phyloP scores from a whole-genome alignment of 2,888 invertebrate species.

The Drosophila hamatofila region DNA sequence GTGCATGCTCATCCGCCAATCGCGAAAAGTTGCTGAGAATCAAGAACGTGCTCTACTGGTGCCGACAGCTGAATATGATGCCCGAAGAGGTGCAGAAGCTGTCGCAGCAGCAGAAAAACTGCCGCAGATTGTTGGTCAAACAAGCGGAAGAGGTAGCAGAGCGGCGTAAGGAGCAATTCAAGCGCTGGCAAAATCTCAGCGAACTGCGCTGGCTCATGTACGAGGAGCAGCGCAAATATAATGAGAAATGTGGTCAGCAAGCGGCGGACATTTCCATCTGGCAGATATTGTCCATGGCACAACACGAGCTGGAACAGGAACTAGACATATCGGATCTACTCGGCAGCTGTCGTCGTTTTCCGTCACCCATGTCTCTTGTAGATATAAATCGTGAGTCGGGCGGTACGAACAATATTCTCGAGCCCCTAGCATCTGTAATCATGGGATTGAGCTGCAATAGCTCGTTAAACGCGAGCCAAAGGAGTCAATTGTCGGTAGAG shows the following conservation, averaged over 20 bases:
- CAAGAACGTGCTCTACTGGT: slow-evolving; percentile 60
- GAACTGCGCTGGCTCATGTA: slow-evolving; percentile 60
- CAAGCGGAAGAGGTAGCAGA: slow-evolving; percentile 6
- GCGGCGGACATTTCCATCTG: slow-evolving; percentile 57
- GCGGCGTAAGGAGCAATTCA: slow-evolving; percentile 26
- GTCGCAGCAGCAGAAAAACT: slow-evolving; percentile 44
- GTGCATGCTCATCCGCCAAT: not conserved
- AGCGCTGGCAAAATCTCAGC: slow-evolving; percentile 55
- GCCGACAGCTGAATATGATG: slow-evolving; percentile 56
- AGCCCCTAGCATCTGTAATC: slow-evolving; percentile 30
- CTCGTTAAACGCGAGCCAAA: not conserved
- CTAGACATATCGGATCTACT: slow-evolving; percentile 39
- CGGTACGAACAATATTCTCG: not conserved
- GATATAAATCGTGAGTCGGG: slow-evolving; percentile 8
- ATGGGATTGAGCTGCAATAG: slow-evolving; percentile 8
- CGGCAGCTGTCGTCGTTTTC: slow-evolving; percentile 43
- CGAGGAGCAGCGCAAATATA: slow-evolving; percentile 52
- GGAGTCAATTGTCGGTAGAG: not conserved
- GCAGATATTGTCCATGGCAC: slow-evolving; percentile 71
- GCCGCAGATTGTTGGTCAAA: slow-evolving; percentile 12
- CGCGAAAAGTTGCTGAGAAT: slow-evolving; percentile 30
- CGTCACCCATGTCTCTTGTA: slow-evolving; percentile 62
- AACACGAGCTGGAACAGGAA: slow-evolving; percentile 71
- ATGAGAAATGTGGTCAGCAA: slow-evolving; percentile 21
- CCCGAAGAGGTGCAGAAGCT: slow-evolving; percentile 60